A percentile compares a stretch with the other conserved stretches of the same genome.
Conservation (phyloP, 2,888 invertebrate genomes). For the Hypercompe scribonia region DNA sequence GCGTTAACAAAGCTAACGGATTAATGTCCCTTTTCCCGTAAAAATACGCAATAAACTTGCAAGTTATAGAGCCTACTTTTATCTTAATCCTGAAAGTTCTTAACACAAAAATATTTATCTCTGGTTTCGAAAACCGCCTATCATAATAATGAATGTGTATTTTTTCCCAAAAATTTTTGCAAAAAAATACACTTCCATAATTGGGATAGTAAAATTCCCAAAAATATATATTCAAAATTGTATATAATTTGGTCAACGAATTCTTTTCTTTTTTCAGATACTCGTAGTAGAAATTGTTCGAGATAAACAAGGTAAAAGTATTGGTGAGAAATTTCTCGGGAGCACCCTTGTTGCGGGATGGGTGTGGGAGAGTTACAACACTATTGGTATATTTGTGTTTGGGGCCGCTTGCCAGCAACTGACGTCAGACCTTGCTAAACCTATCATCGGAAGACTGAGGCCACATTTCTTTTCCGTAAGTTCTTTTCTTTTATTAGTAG, state of each 20-base stretch:
- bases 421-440: constrained; percentile 92
- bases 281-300: constrained; percentile 67
- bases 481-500: no score
- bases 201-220: no score
- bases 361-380: constrained; percentile 88
- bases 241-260: neutral
- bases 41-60: neutral
- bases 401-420: constrained; percentile 92
- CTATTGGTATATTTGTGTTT: constrained; percentile 91
- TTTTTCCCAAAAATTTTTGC: no score
- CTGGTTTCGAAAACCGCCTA: neutral
- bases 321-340: constrained; percentile 70
- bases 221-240: no score
- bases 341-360: constrained; percentile 87
- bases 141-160: no score
- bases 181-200: no score
- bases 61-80: neutral
- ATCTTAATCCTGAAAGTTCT: neutral
- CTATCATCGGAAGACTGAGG: constrained; percentile 92
- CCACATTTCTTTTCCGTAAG: constrained; percentile 92
- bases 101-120: neutral
- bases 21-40: neutral
- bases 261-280: constrained; percentile 57
- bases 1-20: neutral
- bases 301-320: constrained; percentile 69